Evolutionary conservation across 2,888 invertebrate species (phyloP).

Genomic region (Spisula subtruncata): DNA sequence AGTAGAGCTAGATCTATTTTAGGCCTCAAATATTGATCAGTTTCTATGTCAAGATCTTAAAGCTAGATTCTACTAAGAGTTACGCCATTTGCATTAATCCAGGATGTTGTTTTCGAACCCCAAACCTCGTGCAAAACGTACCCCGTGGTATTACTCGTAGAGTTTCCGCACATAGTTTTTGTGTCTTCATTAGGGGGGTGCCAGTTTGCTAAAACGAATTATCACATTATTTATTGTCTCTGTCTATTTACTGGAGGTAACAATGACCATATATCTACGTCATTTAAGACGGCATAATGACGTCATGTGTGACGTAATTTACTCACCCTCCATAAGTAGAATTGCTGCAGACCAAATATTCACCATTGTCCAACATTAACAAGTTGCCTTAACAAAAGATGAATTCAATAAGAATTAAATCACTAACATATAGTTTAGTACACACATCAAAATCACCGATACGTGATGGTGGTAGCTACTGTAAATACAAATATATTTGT

Average conservation of each 20-base stretch:
- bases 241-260: conserved; percentile 27
- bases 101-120: conserved; percentile 54
- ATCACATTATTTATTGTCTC: conserved; percentile 39
- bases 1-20: background rate
- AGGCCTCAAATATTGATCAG: background rate
- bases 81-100: background rate
- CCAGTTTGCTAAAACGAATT: conserved; percentile 79
- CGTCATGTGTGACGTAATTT: conserved; percentile 50
- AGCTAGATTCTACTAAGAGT: background rate
- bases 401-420: conserved; percentile 32
- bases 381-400: conserved; percentile 62
- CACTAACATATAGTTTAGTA: conserved; percentile 15
- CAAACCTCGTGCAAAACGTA: conserved; percentile 70
- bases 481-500: conserved; percentile 8
- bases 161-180: conserved; percentile 79
- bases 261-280: conserved; percentile 33
- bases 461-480: background rate
- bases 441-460: background rate
- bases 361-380: conserved; percentile 54
- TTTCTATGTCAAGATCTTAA: background rate
- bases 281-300: conserved; percentile 46
- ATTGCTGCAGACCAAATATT: conserved; percentile 68
- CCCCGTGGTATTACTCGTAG: conserved; percentile 76
- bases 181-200: conserved; percentile 58
- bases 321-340: conserved; percentile 67